These are phyloP conservation scores for Collichthys lucidus DNA, from an alignment of 2,113 vertebrate genomes.

Conservation along the genomic window DNA sequence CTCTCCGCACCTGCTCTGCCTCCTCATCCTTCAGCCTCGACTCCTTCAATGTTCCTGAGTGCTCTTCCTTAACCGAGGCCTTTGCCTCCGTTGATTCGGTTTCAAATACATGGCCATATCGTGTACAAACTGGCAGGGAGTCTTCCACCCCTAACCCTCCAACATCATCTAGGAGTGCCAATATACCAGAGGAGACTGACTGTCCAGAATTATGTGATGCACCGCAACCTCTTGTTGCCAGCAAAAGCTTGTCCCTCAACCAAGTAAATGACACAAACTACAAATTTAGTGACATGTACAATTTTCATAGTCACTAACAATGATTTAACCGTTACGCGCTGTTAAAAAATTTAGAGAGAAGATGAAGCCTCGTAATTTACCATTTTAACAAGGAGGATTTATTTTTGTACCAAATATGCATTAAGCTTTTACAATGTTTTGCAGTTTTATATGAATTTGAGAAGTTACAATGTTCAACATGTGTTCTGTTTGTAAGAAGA, in stretches of 20 bases:
- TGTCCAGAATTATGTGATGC: slow-evolving; percentile 64
- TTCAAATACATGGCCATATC: slow-evolving; percentile 47
- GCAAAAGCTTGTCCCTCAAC: slow-evolving; percentile 73
- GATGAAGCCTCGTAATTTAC: no score
- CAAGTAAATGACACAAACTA: slow-evolving; percentile 61
- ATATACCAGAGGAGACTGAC: slow-evolving; percentile 85
- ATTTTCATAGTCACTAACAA: slow-evolving; percentile 72
- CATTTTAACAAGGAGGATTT: neutral
- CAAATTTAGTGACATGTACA: slow-evolving; percentile 71
- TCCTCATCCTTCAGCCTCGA: slow-evolving; percentile 56
- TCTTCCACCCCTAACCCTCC: neutral
- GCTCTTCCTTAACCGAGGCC: slow-evolving; percentile 61
- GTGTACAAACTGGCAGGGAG: neutral
- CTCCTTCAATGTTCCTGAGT: slow-evolving; percentile 52
- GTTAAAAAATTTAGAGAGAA: neutral
- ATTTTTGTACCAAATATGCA: neutral
- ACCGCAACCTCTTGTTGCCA: slow-evolving; percentile 51
- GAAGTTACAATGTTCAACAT: neutral
- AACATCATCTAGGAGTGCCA: slow-evolving; percentile 57
- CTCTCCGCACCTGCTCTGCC: slow-evolving; percentile 21
- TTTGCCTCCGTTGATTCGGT: slow-evolving; percentile 36
- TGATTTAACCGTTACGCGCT: neutral
- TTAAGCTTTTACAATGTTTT: slow-evolving; percentile 12
- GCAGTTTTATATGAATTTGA: neutral
- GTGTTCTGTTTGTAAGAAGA: neutral